Base-by-base conservation (phyloP, 2,888 invertebrate species). In the Cecidostiba fungosa region DNA sequence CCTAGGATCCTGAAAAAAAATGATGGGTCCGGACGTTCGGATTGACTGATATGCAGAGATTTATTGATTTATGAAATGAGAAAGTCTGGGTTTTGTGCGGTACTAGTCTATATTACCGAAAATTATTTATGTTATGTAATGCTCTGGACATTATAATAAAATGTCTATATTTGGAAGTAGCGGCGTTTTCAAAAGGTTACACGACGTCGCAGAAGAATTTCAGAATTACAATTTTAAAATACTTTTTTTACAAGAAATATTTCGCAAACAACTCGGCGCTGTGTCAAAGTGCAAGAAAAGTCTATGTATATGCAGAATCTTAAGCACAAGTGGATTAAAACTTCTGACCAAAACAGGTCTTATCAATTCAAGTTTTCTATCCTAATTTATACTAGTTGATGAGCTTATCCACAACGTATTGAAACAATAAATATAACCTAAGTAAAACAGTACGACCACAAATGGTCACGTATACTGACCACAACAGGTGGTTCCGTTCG, bases 401-500 rank as follows among this genome's bases (percentile, higher is more conserved):
- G n/a, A n/a, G n/a, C n/a, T n/a, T n/a, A n/a, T n/a, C n/a, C n/a
- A n/a, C n/a, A 23, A 59, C 19, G 12, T 19, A 36, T 36, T 16
- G 39, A 39, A 72, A 72, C 23, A 69, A 69, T 69, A 26, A 69
- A 29, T 69, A 32, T 19, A n/a, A n/a, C 32, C 16, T 14, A 69
- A 26, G 16, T 1, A 6, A 16, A 32, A 69, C 16, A 69, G n/a
- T n/a, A 16, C 16, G 54, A 54, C n/a, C 69, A 16, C 26, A 29
- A 69, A 29, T 29, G 16, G 26, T 69, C 26, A 62, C 69, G 69
- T 69, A n/a, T 47, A n/a, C 73, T 59, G 69, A 79, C 69, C 62
- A 47, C 78, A 79, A 69, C 66, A 79, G 78, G 69, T 79, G 43
- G 47, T 79, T 79, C 43, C 47, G 26, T 69, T 62, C 77, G 29